These are phyloP conservation scores for Coranthus polyacanthus DNA, from an alignment of 2,797 vertebrate species.

Conservation along the genomic window DNA sequence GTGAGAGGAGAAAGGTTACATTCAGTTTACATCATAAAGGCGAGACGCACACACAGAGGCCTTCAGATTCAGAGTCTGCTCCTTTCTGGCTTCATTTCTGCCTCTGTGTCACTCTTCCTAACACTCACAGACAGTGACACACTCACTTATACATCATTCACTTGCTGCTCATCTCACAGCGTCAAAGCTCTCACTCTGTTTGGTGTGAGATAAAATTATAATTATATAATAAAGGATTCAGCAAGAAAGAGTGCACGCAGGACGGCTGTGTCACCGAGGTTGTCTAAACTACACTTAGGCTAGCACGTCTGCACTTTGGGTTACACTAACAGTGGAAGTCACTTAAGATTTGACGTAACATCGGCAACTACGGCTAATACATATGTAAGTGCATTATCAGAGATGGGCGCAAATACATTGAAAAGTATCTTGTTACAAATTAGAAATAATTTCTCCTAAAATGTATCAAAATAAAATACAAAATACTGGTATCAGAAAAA, in stretches of 20 bases:
- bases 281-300: constrained; percentile 1
- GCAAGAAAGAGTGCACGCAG: constrained; percentile 14
- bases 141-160: constrained; percentile 68
- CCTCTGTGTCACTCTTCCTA: constrained; percentile 48
- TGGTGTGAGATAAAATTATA: constrained; percentile 50
- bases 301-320: constrained; percentile 16
- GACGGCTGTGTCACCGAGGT: constrained; percentile 16
- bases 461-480: no score
- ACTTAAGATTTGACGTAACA: constrained; percentile 13
- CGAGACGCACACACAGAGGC: constrained; percentile 60
- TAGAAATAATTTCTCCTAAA: no score
- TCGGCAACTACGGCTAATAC: constrained; percentile 9
- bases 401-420: no score
- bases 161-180: constrained; percentile 43
- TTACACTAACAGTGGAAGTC: constrained; percentile 10
- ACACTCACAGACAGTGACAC: constrained; percentile 55
- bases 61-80: constrained; percentile 61
- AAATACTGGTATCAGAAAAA: no score
- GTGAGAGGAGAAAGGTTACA: constrained; percentile 81
- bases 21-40: constrained; percentile 85
- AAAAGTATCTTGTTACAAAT: no score
- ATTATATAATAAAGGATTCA: constrained; percentile 61
- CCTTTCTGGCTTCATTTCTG: constrained; percentile 50
- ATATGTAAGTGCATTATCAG: background rate
- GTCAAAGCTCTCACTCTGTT: constrained; percentile 49